phyloP scores from a whole-genome alignment of 2,888 invertebrate genomes.

The Brachynemurus nebulosus region DNA sequence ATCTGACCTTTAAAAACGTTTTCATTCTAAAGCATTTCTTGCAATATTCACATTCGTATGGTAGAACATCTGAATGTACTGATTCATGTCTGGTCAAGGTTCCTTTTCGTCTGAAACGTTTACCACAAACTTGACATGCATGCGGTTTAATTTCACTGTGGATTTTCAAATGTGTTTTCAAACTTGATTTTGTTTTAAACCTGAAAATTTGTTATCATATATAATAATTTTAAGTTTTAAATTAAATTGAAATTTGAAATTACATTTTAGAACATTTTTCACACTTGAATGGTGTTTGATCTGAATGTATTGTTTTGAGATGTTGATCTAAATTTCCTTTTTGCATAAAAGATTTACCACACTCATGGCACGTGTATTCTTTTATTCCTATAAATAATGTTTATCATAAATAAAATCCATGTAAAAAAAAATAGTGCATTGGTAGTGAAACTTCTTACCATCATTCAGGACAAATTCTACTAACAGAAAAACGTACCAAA shows the following conservation, averaged over 20 bases:
- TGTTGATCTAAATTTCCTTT: not conserved
- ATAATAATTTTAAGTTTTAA: not conserved
- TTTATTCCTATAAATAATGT: not conserved
- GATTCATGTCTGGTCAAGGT: not conserved
- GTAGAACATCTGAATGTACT: not conserved
- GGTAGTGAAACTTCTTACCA: too few relatives aligned
- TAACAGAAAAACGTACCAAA: too few relatives aligned
- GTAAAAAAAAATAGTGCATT: too few relatives aligned
- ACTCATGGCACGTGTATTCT: constrained; percentile 1
- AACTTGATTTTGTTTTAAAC: not conserved
- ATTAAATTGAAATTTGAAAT: not conserved
- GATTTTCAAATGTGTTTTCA: not conserved
- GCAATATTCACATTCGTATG: not conserved
- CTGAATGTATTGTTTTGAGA: not conserved
- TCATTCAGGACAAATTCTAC: too few relatives aligned
- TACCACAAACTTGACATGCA: not conserved
- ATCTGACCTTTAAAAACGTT: not conserved
- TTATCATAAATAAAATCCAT: too few relatives aligned
- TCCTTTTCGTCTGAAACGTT: not conserved
- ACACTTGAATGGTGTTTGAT: not conserved
- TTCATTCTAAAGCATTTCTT: not conserved
- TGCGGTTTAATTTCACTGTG: not conserved
- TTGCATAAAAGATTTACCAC: not conserved
- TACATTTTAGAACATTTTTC: not conserved
- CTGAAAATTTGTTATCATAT: too few relatives aligned